Evolutionary conservation across 64 coral and sea anemone species (phyloP).

Genomic region (Porites australiensis): DNA sequence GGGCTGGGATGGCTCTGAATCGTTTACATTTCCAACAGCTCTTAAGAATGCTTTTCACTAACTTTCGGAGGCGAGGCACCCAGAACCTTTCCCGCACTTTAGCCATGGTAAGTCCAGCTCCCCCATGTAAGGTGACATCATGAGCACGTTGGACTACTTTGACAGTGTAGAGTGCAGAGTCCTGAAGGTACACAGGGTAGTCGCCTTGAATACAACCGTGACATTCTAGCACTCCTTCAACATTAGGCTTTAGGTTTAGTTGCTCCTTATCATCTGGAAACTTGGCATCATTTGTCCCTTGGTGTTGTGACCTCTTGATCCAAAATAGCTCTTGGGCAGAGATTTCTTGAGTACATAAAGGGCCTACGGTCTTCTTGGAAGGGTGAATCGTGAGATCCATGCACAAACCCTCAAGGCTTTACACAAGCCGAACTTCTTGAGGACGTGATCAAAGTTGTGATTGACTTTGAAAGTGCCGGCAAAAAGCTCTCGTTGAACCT

Average conservation of each 20-base stretch:
- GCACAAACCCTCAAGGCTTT: background rate
- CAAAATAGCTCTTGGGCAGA: background rate
- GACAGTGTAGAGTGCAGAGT: background rate
- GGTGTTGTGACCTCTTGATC: slow-evolving; percentile 3
- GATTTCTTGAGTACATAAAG: background rate
- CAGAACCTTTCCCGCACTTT: slow-evolving; percentile 43
- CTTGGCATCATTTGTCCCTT: background rate
- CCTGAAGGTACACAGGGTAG: slow-evolving; percentile 22
- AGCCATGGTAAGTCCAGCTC: slow-evolving; percentile 37
- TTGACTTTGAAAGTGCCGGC: background rate
- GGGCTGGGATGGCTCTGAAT: background rate
- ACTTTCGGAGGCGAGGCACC: slow-evolving; percentile 50
- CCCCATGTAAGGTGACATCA: slow-evolving; percentile 32
- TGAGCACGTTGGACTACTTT: slow-evolving; percentile 33
- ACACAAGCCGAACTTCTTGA: background rate
- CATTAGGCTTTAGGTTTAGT: background rate
- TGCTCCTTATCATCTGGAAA: background rate
- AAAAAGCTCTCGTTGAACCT: background rate
- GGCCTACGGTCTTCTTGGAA: background rate
- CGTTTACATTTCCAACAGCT: background rate
- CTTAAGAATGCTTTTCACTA: background rate
- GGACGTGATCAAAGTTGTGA: background rate
- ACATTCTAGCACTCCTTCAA: slow-evolving; percentile 19
- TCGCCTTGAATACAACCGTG: slow-evolving; percentile 1
- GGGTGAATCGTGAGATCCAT: background rate